Conservation (phyloP, 2,888 invertebrate genomes). For the Synergus japonicus region DNA sequence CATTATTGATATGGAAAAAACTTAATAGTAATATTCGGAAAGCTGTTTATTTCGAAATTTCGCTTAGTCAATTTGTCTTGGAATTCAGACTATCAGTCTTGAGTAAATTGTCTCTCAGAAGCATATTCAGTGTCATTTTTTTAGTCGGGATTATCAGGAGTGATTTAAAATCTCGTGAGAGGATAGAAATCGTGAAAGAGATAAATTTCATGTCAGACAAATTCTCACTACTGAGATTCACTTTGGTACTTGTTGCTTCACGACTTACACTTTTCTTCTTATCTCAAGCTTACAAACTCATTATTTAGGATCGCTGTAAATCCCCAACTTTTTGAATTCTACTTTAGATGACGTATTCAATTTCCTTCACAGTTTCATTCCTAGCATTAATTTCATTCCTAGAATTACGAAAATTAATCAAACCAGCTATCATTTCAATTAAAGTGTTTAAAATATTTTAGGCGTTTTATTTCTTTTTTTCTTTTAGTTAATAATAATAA, state of each 20-base stretch:
- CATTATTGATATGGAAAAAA: neutral
- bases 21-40: neutral
- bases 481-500: neutral
- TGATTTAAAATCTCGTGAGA: neutral
- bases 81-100: neutral
- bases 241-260: constrained; percentile 31
- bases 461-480: neutral
- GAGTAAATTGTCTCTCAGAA: neutral
- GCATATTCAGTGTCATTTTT: constrained; percentile 1
- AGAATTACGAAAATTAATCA: too few species aligned
- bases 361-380: too few species aligned
- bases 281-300: constrained; percentile 45
- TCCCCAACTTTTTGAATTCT: constrained; percentile 44
- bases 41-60: neutral
- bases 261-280: neutral
- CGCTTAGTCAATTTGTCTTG: neutral
- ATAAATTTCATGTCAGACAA: constrained; percentile 14
- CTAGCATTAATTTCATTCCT: too few species aligned
- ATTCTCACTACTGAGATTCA: constrained; percentile 31
- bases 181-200: constrained; percentile 24
- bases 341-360: too few species aligned
- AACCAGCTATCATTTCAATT: too few species aligned
- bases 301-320: constrained; percentile 52
- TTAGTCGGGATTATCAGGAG: neutral
- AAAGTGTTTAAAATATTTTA: neutral